Conservation (phyloP, 1,140 invertebrate species). For the Drosophila burlai region DNA sequence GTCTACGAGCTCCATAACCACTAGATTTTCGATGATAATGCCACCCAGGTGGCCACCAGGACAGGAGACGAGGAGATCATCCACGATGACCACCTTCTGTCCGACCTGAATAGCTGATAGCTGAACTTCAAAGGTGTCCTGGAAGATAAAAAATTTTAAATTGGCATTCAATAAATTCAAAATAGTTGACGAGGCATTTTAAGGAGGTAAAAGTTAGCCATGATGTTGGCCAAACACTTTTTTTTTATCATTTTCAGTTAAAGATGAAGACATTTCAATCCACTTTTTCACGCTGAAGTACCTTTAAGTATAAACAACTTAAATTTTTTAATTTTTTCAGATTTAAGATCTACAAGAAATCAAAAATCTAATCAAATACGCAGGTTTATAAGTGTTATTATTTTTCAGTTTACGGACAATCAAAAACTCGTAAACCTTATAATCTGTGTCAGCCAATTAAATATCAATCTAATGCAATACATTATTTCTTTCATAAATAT, state of each 20-base stretch:
- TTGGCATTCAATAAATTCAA: no score
- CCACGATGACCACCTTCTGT: conserved; percentile 93
- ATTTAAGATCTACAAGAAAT: no score
- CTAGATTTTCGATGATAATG: conserved; percentile 90
- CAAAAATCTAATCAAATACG: conserved; percentile 2
- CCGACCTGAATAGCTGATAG: conserved; percentile 83
- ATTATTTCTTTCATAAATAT: background rate
- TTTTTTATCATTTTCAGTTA: no score
- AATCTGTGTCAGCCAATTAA: background rate
- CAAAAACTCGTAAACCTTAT: background rate
- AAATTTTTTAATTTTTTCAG: no score
- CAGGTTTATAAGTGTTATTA: background rate
- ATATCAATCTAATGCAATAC: background rate
- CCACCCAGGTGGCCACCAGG: conserved; percentile 91
- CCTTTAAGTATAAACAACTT: no score
- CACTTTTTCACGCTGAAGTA: no score
- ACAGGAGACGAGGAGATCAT: conserved; percentile 97
- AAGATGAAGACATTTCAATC: no score
- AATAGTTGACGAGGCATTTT: no score
- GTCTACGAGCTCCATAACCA: conserved; percentile 92
- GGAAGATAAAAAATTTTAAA: no score
- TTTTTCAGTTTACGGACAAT: background rate
- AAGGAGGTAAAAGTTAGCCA: no score
- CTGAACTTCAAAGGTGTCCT: no score
- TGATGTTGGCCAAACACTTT: no score